Evolutionary conservation across 2,888 invertebrate species (phyloP), one percentile per base, ranked within the genome.

Genomic region (Iphiclides podalirius): DNA sequence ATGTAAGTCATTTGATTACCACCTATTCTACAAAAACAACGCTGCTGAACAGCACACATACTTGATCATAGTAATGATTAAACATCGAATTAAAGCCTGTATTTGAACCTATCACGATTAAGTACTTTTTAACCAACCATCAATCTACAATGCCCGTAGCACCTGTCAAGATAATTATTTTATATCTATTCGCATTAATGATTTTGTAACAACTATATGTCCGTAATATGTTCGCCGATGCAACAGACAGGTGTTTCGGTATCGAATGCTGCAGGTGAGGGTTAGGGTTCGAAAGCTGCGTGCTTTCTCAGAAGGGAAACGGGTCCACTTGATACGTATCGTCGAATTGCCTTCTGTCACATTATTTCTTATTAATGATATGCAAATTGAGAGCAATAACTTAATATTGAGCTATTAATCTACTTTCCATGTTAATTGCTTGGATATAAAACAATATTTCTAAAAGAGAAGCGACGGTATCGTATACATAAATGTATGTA

Each of bases 281-380:
- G 15, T 26, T 37, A 34, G 35, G 39, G 39, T 33, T 28, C 39
- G 39, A 50, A 44, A 50, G 43, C 44, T 34, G 26, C 35, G 23
- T 39, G 49, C 49, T 50, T 50, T 50, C 49, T 39, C 49, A 44
- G 34, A 44, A 50, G 43, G 44, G 34, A 49, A 50, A 50, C 49
- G 39, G 28, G 44, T 50, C 39, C 35, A 15, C 34, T 16, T 44
- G 40, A 49, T 45, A 16, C 26, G 39, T 40, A 50, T 40, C 50
- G 23, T 49, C 43, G 31, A 40, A 50, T 16, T 34, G 44, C 40
- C 45, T 35, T 50, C 41, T 40, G 44, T 45, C 45, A 31, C 45
- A 40, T 50, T 44, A 45, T 44, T 40, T 31, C 44, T 50, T 36
- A 40, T 44, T 45, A 50, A 44, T 40, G 40, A 50, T 45, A 50